Base-by-base conservation (phyloP, 2,797 vertebrate genomes). In the Loriculus beryllinus region DNA sequence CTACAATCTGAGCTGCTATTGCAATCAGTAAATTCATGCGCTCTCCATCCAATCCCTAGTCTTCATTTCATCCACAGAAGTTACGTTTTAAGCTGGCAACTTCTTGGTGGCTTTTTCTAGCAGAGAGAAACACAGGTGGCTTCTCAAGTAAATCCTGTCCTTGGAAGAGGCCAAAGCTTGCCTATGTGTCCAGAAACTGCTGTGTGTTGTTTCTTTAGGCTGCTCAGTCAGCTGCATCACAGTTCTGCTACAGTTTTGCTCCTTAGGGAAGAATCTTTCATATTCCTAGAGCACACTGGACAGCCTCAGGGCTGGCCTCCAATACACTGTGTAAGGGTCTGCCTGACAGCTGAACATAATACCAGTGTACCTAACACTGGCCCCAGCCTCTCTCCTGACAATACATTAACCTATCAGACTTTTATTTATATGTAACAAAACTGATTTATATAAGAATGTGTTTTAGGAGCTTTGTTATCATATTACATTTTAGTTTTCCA, bases 321-420 rank as follows among this genome's bases (percentile, higher is more conserved):
- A 29, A 0, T 40, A 25, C 1, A 0, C 19, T 49, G 1, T 20
- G 3, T 43, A 22, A 62, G n/a, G 19, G 2, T 42, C 43, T 83
- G 14, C 40, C 17, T 51, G 60, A 23, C 7, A 39, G 28, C 65
- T 83, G 56, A 57, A 65, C 16, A 5, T 35, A 47, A 3, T 43
- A 49, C 16, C 12, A 45, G 16, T 2, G 1, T 47, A 70, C 26
- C 17, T 67, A 60, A 54, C 10, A 20, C 2, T 56, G 59, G 23
- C 45, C 71, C 37, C 54, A 60, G 43, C 10, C 39, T 76, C n/a
- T 78, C 22, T 76, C 33, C 43, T 93, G 40, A 63, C 22, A 67
- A 6, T 42, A 18, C 8, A 16, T 47, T 59, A 67, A 51, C 22
- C 17, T 65, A 11, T 47, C 17, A 67, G 52, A 51, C 18, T 75